phyloP scores from a whole-genome alignment of 2,113 vertebrate genomes.

The Carlito syrichta region DNA sequence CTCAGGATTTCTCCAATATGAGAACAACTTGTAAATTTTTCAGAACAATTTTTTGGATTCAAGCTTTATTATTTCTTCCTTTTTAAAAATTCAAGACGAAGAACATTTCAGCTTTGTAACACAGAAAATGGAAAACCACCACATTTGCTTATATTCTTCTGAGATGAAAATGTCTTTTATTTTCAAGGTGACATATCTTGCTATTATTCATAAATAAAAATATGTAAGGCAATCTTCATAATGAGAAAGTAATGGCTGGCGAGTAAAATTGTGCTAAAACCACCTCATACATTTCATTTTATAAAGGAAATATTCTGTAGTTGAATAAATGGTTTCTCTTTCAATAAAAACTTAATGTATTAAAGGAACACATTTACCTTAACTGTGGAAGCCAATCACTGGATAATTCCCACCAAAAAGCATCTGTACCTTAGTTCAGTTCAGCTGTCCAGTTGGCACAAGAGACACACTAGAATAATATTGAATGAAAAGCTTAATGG shows the following conservation, averaged over 20 bases:
- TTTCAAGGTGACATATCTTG: neutral
- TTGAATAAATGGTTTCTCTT: neutral
- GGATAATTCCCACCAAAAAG: neutral
- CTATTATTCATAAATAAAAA: too few relatives aligned
- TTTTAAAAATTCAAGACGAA: too few relatives aligned
- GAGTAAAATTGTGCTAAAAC: neutral
- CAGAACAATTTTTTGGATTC: too few relatives aligned
- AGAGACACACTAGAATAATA: neutral
- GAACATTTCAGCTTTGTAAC: too few relatives aligned
- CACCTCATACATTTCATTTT: neutral
- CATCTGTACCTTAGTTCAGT: neutral
- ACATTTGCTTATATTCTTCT: too few relatives aligned
- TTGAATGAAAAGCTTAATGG: neutral
- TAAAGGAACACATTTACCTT: neutral
- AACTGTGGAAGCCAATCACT: neutral
- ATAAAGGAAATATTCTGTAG: neutral
- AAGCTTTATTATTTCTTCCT: too few relatives aligned
- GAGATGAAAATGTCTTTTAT: too few relatives aligned
- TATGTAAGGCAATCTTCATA: too few relatives aligned
- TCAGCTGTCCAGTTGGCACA: neutral
- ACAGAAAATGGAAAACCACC: too few relatives aligned
- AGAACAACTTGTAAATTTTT: too few relatives aligned
- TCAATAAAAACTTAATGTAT: neutral
- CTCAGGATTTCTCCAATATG: too few relatives aligned
- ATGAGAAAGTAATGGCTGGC: too few relatives aligned